Evolutionary conservation across 2,888 invertebrate genomes (phyloP).

Genomic region (Brachypalpus laphriformis): DNA sequence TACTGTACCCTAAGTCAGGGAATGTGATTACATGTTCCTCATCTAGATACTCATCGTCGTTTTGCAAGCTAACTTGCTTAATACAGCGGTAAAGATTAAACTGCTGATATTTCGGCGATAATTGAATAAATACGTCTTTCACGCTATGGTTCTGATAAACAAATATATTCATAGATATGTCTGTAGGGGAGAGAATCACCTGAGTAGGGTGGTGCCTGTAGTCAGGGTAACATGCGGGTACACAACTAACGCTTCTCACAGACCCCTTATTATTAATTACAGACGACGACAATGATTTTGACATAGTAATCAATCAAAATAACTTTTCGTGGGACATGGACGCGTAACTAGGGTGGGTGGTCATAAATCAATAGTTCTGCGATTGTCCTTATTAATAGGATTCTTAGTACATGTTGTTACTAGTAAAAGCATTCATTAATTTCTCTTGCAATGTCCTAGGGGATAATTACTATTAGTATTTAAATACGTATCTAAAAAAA

Average conservation of each 20-base stretch:
- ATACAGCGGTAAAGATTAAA: slow-evolving; percentile 37
- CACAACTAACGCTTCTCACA: slow-evolving; percentile 34
- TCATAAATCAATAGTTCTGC: slow-evolving; percentile 34
- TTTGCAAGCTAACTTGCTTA: slow-evolving; percentile 49
- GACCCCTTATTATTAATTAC: slow-evolving; percentile 55
- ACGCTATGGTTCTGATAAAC: slow-evolving; percentile 16
- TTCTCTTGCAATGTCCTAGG: background rate
- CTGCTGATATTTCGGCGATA: slow-evolving; percentile 53
- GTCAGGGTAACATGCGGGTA: slow-evolving; percentile 36
- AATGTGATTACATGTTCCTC: slow-evolving; percentile 2
- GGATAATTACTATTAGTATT: background rate
- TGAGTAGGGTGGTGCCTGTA: background rate
- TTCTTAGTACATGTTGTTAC: background rate
- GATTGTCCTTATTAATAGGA: slow-evolving; percentile 28
- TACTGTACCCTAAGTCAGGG: background rate
- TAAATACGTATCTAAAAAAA: too few relatives aligned
- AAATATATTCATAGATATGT: slow-evolving; percentile 4
- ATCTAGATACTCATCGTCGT: slow-evolving; percentile 27
- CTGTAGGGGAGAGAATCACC: background rate
- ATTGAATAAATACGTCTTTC: slow-evolving; percentile 67
- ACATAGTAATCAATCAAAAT: slow-evolving; percentile 58
- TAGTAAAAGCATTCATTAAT: background rate
- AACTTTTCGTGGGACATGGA: slow-evolving; percentile 7
- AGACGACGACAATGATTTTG: slow-evolving; percentile 33
- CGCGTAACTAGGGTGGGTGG: background rate